phyloP scores from a whole-genome alignment of 2,797 vertebrate genomes.

The Decapterus maruadsi region DNA sequence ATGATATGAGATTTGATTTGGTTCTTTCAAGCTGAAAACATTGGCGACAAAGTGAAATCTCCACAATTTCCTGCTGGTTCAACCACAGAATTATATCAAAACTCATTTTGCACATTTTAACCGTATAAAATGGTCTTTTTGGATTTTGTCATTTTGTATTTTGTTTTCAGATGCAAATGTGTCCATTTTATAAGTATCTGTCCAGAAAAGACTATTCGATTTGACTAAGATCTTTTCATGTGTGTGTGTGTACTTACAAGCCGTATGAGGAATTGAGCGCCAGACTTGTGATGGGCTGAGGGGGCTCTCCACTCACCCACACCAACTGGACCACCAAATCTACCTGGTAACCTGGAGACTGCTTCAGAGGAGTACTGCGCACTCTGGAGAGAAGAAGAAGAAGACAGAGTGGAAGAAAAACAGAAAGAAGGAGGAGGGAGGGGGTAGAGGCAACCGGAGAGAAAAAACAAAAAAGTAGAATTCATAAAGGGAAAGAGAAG shows the following conservation, averaged over 20 bases:
- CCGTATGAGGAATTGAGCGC: conserved; percentile 95
- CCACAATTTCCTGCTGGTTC: conserved; percentile 10
- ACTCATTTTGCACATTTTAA: conserved; percentile 1
- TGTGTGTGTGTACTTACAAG: conserved; percentile 73
- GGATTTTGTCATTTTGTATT: not conserved
- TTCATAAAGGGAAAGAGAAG: conserved; percentile 36
- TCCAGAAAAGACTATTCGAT: not conserved
- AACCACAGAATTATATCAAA: not conserved
- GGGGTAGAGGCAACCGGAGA: not conserved
- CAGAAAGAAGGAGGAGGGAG: not conserved
- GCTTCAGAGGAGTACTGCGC: conserved; percentile 94
- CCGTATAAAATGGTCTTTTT: not conserved
- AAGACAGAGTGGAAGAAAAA: not conserved
- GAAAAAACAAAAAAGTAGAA: not conserved
- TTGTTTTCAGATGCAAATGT: not conserved
- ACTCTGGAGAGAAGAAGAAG: conserved; percentile 85
- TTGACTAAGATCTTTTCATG: not conserved
- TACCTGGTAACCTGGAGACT: conserved; percentile 96
- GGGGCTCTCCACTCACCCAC: conserved; percentile 98
- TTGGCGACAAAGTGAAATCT: not conserved
- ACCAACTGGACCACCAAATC: conserved; percentile 97
- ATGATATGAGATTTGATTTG: conserved; percentile 14
- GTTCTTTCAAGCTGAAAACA: not conserved
- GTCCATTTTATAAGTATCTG: not conserved
- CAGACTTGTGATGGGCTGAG: conserved; percentile 97